phyloP scores from a whole-genome alignment of 2,888 invertebrate species.

The Vesta saturnalis region DNA sequence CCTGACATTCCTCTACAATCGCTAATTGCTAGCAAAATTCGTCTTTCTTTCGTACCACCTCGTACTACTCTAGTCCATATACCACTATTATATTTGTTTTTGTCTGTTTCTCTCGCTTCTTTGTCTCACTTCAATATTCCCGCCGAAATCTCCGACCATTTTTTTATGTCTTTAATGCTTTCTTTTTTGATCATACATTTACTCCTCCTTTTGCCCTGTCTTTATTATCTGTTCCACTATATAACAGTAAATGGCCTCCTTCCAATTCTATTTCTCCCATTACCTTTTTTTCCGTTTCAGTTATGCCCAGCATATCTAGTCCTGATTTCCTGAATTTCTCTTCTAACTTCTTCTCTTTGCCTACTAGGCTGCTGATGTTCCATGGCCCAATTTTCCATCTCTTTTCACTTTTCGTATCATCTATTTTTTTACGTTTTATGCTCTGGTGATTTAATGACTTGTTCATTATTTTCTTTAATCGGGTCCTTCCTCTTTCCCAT shows the following conservation, averaged over 20 bases:
- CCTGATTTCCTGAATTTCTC: neutral
- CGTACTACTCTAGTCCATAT: neutral
- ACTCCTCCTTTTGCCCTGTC: neutral
- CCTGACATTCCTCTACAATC: no score
- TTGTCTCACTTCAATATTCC: neutral
- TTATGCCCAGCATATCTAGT: neutral
- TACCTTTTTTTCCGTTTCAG: neutral
- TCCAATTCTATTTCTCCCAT: constrained; percentile 1
- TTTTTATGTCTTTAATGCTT: neutral
- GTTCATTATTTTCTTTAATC: neutral
- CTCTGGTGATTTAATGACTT: neutral
- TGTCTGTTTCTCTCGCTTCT: neutral
- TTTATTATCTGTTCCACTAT: neutral
- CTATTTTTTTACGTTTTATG: neutral
- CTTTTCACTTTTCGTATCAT: neutral
- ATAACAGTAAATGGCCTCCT: neutral
- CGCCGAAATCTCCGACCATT: neutral
- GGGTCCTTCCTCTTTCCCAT: neutral
- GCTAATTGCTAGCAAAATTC: no score
- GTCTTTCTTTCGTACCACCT: no score
- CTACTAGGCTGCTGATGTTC: neutral
- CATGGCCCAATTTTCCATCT: neutral
- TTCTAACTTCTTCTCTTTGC: neutral
- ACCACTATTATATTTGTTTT: no score
- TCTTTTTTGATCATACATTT: neutral